Conservation (phyloP, 2,888 invertebrate genomes). For the Prostheceraeus crozeri region DNA sequence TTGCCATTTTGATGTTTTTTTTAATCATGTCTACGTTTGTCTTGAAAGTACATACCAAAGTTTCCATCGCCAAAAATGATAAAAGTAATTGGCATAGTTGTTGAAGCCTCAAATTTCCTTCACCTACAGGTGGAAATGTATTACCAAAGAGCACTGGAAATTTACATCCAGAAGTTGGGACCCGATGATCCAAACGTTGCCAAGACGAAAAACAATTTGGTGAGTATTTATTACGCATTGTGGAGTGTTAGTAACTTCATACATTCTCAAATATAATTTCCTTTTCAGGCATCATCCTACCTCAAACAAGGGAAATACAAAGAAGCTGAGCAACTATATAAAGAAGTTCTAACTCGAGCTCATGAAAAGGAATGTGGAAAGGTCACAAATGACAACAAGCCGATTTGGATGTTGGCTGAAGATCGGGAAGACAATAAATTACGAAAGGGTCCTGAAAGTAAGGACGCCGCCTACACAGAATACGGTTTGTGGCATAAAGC, state of each 20-base stretch:
- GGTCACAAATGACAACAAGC: conserved; percentile 74
- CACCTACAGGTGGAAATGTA: conserved; percentile 64
- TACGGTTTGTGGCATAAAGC: no score
- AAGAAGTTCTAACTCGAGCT: conserved; percentile 83
- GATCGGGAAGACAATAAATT: conserved; percentile 68
- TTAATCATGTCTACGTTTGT: no score
- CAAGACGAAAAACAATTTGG: conserved; percentile 95
- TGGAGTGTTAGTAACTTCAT: no score
- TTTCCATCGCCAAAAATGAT: no score
- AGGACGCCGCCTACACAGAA: no score
- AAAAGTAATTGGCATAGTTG: no score
- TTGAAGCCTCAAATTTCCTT: no score
- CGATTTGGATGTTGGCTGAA: conserved; percentile 96
- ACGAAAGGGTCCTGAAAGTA: no score
- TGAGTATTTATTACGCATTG: not conserved
- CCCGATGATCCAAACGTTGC: conserved; percentile 84
- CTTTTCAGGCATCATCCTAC: conserved; percentile 92
- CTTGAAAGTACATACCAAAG: no score
- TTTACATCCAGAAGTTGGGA: conserved; percentile 90
- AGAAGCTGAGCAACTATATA: conserved; percentile 95
- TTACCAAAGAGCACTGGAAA: conserved; percentile 90
- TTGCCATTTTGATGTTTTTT: no score
- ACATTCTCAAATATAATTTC: no score
- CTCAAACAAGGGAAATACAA: conserved; percentile 94
- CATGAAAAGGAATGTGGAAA: conserved; percentile 73